Conservation (phyloP, 2,888 invertebrate genomes). For the Piscicola geometra region DNA sequence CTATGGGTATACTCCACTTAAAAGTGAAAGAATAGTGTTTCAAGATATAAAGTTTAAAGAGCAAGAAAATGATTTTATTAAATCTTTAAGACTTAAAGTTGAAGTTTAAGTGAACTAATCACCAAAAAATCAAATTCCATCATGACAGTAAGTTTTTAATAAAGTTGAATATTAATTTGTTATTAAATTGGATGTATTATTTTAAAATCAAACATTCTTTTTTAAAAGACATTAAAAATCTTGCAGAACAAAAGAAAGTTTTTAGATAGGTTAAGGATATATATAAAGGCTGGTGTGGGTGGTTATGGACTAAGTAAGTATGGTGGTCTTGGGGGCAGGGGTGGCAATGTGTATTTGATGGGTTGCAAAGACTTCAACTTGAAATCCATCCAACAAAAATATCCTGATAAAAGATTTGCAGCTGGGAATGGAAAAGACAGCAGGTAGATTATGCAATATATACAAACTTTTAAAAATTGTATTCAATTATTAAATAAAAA, state of each 20-base stretch:
- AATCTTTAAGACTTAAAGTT: no score
- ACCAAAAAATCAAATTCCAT: no score
- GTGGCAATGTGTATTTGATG: constrained; percentile 74
- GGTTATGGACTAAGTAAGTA: constrained; percentile 72
- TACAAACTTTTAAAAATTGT: constrained; percentile 7
- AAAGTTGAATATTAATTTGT: no score
- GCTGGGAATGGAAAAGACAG: constrained; percentile 75
- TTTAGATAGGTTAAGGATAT: constrained; percentile 73
- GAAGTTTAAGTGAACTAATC: no score
- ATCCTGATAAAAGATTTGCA: constrained; percentile 62
- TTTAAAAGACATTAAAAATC: no score
- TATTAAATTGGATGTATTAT: no score
- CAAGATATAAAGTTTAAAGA: no score
- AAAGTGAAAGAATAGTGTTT: no score
- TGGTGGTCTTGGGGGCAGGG: constrained; percentile 83
- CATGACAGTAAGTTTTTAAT: no score
- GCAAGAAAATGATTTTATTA: no score
- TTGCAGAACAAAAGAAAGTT: constrained; percentile 57
- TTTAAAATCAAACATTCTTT: no score
- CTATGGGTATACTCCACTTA: no score
- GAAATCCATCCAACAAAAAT: constrained; percentile 53
- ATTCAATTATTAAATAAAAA: constrained; percentile 37
- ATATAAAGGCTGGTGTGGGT: constrained; percentile 78
- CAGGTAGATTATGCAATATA: constrained; percentile 54
- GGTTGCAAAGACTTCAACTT: constrained; percentile 50